Evolutionary conservation across 2,113 vertebrate species (phyloP).

Genomic region (Megalops atlanticus): DNA sequence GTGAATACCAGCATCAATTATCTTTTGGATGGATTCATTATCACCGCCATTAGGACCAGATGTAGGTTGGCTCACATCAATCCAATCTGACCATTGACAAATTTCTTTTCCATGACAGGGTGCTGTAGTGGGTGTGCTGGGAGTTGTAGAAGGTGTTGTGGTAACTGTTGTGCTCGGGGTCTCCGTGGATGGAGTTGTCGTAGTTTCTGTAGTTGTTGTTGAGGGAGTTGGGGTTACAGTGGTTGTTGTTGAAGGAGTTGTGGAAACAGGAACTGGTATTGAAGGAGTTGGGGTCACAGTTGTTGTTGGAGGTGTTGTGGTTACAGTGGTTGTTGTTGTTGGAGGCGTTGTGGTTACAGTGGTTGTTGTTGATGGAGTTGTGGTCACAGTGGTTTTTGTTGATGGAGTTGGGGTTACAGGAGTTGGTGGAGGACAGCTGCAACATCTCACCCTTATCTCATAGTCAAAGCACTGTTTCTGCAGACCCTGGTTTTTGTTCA

Average conservation of each 20-base stretch:
- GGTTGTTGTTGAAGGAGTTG: not conserved
- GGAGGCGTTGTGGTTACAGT: not conserved
- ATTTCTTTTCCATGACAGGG: not conserved
- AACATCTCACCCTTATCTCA: not conserved
- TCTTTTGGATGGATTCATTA: conserved; percentile 25
- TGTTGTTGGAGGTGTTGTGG: not conserved
- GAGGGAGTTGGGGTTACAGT: not conserved
- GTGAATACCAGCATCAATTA: conserved; percentile 10
- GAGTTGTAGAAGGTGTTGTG: not conserved
- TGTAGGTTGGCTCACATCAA: conserved; percentile 24
- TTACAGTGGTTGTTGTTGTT: rapidly evolving
- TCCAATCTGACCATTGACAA: conserved; percentile 36
- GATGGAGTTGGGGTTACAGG: not conserved
- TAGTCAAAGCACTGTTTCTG: conserved; percentile 52
- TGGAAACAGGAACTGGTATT: not conserved
- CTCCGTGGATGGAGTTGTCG: not conserved
- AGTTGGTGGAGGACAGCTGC: not conserved
- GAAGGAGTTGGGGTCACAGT: too few relatives aligned
- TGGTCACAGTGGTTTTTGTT: not conserved
- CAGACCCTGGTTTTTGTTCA: conserved; percentile 51
- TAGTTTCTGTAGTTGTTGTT: not conserved
- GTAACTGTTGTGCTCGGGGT: conserved; percentile 27
- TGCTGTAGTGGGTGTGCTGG: not conserved
- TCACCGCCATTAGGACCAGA: conserved; percentile 38
- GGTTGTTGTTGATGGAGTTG: not conserved